Conservation (phyloP, 53 echinoderm and acorn worm genomes). For the Crossaster papposus region DNA sequence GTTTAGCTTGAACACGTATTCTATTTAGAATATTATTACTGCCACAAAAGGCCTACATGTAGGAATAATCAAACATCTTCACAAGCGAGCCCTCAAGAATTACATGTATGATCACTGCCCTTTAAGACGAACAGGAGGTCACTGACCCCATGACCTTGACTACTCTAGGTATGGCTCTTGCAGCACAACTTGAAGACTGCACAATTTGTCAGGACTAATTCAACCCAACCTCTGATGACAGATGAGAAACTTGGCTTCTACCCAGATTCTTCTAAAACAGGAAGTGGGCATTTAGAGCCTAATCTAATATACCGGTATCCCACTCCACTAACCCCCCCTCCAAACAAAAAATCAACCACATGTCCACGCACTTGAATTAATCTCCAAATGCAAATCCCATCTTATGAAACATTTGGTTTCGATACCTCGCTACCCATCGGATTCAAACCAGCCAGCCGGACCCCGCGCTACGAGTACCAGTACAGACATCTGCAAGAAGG, state of each 20-base stretch:
- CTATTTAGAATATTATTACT: too few relatives aligned
- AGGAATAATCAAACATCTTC: background rate
- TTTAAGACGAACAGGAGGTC: background rate
- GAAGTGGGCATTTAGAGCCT: conserved; percentile 16
- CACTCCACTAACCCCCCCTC: too few relatives aligned
- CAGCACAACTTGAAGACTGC: conserved; percentile 7
- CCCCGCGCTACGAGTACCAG: too few relatives aligned
- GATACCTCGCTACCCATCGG: too few relatives aligned
- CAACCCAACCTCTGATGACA: background rate
- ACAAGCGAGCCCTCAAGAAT: background rate
- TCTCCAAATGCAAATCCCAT: too few relatives aligned
- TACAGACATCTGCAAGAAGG: too few relatives aligned
- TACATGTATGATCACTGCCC: background rate
- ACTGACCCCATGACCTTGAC: conserved; percentile 8
- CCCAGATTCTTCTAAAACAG: conserved; percentile 19
- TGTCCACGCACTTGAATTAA: background rate
- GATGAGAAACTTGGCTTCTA: background rate
- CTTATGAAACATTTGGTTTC: too few relatives aligned
- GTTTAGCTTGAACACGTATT: too few relatives aligned
- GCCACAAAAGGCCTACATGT: too few relatives aligned
- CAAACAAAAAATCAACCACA: too few relatives aligned
- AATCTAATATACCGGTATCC: conserved; percentile 6
- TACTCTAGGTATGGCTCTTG: background rate
- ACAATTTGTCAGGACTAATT: conserved; percentile 18
- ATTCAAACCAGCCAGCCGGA: too few relatives aligned